A percentile compares a stretch with the other conserved stretches of the same genome.
These are phyloP conservation scores for Diaperis boleti DNA, from an alignment of 2,888 invertebrate species.

Conservation along the genomic window DNA sequence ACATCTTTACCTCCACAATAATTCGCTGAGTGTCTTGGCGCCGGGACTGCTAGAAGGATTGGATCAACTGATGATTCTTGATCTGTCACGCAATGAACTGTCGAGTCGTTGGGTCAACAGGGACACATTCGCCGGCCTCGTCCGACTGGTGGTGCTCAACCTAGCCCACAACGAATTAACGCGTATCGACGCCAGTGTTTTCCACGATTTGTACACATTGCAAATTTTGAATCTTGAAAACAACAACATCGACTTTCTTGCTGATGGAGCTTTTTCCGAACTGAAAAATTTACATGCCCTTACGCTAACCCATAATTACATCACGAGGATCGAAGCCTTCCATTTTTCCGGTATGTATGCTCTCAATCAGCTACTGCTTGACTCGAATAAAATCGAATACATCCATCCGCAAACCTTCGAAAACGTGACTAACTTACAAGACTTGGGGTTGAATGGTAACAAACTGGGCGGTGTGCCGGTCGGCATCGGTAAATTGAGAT, in stretches of 20 bases:
- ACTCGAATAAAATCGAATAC: constrained; percentile 78
- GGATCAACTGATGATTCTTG: constrained; percentile 79
- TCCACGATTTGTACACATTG: constrained; percentile 80
- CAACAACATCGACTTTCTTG: constrained; percentile 77
- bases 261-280: constrained; percentile 80
- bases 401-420: constrained; percentile 80
- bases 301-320: constrained; percentile 79
- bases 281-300: constrained; percentile 83
- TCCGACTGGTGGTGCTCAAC: constrained; percentile 80
- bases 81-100: constrained; percentile 80
- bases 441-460: constrained; percentile 82
- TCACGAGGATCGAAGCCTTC: constrained; percentile 76
- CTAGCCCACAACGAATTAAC: constrained; percentile 79
- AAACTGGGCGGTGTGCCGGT: constrained; percentile 77
- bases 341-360: constrained; percentile 82
- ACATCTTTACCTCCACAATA: constrained; percentile 82
- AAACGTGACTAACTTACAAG: constrained; percentile 83
- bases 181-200: constrained; percentile 78
- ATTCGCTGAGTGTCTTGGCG: constrained; percentile 80
- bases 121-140: constrained; percentile 81
- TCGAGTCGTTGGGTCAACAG: constrained; percentile 83
- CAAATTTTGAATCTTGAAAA: constrained; percentile 81
- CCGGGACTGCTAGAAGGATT: constrained; percentile 81
- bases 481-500: constrained; percentile 77
- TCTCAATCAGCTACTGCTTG: constrained; percentile 79